phyloP scores from a whole-genome alignment of 2,888 invertebrate species.

The Ommatoiulus sabulosus region DNA sequence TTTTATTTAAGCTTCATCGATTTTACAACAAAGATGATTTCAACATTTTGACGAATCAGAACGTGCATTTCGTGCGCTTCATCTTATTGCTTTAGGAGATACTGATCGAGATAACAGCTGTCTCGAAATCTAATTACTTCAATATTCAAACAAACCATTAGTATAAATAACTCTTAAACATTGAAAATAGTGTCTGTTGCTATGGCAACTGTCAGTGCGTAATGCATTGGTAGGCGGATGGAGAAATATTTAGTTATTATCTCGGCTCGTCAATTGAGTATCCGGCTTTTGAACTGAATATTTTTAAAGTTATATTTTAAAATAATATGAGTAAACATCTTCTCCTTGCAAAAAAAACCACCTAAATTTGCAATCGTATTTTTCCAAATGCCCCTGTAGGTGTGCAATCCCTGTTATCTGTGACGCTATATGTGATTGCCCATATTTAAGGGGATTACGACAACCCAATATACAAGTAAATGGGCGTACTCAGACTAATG shows the following conservation, averaged over 20 bases:
- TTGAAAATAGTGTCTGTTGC: not conserved
- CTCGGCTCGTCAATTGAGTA: too few species aligned
- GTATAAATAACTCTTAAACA: constrained; percentile 10
- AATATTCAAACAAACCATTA: constrained; percentile 30
- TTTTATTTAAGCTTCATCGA: not conserved
- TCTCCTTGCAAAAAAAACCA: too few species aligned
- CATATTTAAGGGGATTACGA: not conserved
- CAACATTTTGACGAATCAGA: not conserved
- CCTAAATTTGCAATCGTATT: not conserved
- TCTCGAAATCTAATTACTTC: not conserved
- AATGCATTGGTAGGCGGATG: not conserved
- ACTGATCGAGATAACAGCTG: not conserved
- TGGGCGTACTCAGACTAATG: too few species aligned
- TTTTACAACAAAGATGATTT: constrained; percentile 21
- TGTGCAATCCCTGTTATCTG: not conserved
- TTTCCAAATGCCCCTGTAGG: not conserved
- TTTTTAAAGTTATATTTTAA: too few species aligned
- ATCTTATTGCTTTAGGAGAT: not conserved
- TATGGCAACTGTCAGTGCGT: not conserved
- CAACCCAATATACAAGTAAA: too few species aligned
- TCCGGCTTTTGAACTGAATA: too few species aligned
- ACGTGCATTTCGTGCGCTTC: not conserved
- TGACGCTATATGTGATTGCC: not conserved
- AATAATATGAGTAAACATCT: too few species aligned
- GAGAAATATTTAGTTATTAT: too few species aligned